Percentiles rank a stretch among this genome's conserved stretches.
Conservation (phyloP, 1,140 invertebrate genomes). For the Gryon sp. region DNA sequence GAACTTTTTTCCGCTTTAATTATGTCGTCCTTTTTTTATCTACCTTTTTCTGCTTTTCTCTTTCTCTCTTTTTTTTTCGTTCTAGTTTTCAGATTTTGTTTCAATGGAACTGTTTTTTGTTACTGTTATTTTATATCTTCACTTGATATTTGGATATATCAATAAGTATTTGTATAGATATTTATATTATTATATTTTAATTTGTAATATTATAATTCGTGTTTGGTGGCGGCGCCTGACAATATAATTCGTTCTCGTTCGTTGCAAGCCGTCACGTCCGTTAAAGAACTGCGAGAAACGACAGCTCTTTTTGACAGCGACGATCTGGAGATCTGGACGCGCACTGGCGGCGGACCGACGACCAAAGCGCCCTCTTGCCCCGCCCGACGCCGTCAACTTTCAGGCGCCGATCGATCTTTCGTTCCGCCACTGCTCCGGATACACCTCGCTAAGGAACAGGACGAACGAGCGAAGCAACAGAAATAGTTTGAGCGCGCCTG, state of each 20-base stretch:
- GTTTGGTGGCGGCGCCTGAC: too few relatives aligned
- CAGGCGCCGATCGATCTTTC: slow-evolving; percentile 71
- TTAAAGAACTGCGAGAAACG: slow-evolving; percentile 27
- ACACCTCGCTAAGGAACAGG: slow-evolving; percentile 56
- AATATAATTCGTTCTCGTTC: too few relatives aligned
- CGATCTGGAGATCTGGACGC: slow-evolving; percentile 73
- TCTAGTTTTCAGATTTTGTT: too few relatives aligned
- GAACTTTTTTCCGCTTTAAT: not conserved
- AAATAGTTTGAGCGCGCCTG: slow-evolving; percentile 45
- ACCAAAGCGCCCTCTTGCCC: slow-evolving; percentile 76
- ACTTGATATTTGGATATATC: too few relatives aligned
- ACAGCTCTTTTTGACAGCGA: slow-evolving; percentile 72
- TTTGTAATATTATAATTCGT: too few relatives aligned
- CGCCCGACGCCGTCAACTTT: slow-evolving; percentile 72
- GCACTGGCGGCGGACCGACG: slow-evolving; percentile 69
- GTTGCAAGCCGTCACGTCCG: slow-evolving; percentile 1
- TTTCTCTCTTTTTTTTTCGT: not conserved
- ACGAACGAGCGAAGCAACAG: slow-evolving; percentile 49
- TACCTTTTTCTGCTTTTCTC: not conserved
- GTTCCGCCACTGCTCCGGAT: slow-evolving; percentile 44
- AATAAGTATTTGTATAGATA: too few relatives aligned
- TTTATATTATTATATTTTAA: too few relatives aligned
- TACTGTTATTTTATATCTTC: too few relatives aligned
- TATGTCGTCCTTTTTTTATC: not conserved
- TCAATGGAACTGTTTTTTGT: too few relatives aligned